Evolutionary conservation across 2,888 invertebrate species (phyloP), one percentile per base, ranked within the genome.

Genomic region (Zaprionus lineosus): DNA sequence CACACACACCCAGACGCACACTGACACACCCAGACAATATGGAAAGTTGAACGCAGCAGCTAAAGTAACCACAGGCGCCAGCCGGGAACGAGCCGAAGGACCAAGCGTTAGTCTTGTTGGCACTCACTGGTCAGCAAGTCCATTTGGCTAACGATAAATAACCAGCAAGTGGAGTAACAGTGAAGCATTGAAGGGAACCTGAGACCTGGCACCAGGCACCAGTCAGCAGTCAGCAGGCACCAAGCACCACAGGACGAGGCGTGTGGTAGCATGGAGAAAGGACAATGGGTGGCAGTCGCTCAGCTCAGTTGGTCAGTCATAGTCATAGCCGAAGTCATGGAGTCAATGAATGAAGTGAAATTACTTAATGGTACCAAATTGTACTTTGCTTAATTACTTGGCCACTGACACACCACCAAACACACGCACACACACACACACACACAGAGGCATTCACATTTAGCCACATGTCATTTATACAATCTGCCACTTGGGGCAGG

Each of bases 331-430:
- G 41, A 52, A 65, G 65, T 69, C 64, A 44, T 33, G 44, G 48
- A 74, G 73, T 79, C 76, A 79, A 69, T 73, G 84, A 77, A 73
- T 81, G 77, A 70, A 69, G 72, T 69, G 74, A 83, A 85, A 86
- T 81, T 85, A 85, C 76, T 86, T 86, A 85, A 84, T 85, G 84
- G 75, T 73, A 85, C 75, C 78, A 78, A 85, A 86, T 85, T 78
- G 76, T 85, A 85, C 86, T 86, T 86, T 84, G 84, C 85, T 86
- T 86, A 86, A 86, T 86, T 86, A 86, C 86, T 86, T 75, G 75
- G 78, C 68, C 74, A 77, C 74, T 75, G 84, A 84, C 78, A 78
- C 57, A 60, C 52, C 39, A 43, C 50, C 37, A 11, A 15, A 37
- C 31, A 11, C 15, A 26, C 19, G 29, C 26, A 0, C 3, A 34